A percentile compares a stretch with the other conserved stretches of the same genome.
phyloP scores from a whole-genome alignment of 2,797 vertebrate genomes.

The Glyptemys insculpta region DNA sequence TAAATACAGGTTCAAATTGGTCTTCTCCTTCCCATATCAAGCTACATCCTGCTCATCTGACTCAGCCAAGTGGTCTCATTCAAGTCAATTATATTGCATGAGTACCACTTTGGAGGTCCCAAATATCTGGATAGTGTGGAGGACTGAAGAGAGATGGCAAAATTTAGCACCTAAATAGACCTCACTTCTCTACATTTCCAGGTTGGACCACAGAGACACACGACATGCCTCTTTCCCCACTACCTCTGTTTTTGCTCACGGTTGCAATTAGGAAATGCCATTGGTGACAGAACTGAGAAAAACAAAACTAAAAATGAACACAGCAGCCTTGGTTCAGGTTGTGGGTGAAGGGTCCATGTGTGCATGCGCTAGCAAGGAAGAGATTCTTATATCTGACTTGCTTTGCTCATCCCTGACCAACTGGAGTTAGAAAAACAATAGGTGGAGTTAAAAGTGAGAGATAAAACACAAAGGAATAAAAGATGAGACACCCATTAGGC shows the following conservation, averaged over 20 bases:
- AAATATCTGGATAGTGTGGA: conserved; percentile 8
- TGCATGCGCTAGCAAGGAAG: neutral
- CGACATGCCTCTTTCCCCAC: neutral
- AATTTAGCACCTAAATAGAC: neutral
- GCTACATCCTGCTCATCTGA: conserved; percentile 24
- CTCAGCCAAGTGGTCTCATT: conserved; percentile 19
- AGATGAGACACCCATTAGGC: neutral
- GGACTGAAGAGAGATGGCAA: conserved; percentile 16
- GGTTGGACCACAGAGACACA: neutral
- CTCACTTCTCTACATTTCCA: conserved; percentile 18
- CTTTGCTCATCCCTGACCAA: conserved; percentile 29
- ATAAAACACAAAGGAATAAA: neutral
- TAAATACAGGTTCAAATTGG: conserved; percentile 32
- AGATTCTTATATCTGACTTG: neutral
- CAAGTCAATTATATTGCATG: conserved; percentile 21
- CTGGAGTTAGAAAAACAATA: conserved; percentile 16
- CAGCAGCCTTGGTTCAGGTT: conserved; percentile 14
- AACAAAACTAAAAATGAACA: conserved; percentile 38
- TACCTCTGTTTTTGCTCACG: conserved; percentile 21
- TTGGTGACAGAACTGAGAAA: neutral
- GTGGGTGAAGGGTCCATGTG: neutral
- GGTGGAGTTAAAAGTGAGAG: conserved; percentile 21
- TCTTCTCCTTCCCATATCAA: neutral
- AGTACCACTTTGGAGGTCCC: conserved; percentile 12
- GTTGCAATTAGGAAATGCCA: conserved; percentile 17